Evolutionary conservation across 2,113 vertebrate species (phyloP), one percentile per base, ranked within the genome.

Genomic region (Petrocephalus zakoni): DNA sequence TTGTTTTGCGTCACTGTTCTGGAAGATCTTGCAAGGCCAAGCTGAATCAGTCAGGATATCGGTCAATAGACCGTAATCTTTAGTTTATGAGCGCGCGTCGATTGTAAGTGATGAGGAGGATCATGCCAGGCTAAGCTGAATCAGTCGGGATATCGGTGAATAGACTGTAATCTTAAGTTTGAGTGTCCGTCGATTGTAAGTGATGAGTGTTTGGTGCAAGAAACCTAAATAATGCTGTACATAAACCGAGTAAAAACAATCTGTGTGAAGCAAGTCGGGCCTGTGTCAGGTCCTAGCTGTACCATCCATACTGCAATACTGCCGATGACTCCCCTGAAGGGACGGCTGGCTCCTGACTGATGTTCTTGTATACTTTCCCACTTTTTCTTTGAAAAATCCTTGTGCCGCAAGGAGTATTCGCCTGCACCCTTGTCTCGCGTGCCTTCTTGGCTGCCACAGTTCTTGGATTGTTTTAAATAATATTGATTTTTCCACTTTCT

Each of bases 401-500:
- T 68, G 61, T 68, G 61, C 61, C 61, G 13, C 10, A 29, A 68
- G 61, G 61, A 29, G 61, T 68, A 29, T 29, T 68, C 25, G 61
- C 61, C 61, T 29, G 61, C 61, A 68, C 61, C 61, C n/a, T 68
- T 68, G 61, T 68, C 61, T 68, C 25, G 25, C 0, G 61, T 29
- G n/a, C 61, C 25, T 68, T 68, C 4, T 68, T 68, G 61, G 61
- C 61, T 68, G 61, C 61, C 61, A 68, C 10, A 68, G 9, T 68
- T 29, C 61, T 13, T 29, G n/a, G 25, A 68, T 68, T 68, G 61
- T 68, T 68, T 68, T 68, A 68, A 68, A 68, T 68, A 68, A 68
- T 68, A 68, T 68, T 68, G 61, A 68, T 68, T 68, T 68, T 68
- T 68, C n/a, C n/a, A 29, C 61, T 68, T 68, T 68, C 61, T 68